Conservation (phyloP, 2,888 invertebrate genomes). For the Drosophila gaucha region DNA sequence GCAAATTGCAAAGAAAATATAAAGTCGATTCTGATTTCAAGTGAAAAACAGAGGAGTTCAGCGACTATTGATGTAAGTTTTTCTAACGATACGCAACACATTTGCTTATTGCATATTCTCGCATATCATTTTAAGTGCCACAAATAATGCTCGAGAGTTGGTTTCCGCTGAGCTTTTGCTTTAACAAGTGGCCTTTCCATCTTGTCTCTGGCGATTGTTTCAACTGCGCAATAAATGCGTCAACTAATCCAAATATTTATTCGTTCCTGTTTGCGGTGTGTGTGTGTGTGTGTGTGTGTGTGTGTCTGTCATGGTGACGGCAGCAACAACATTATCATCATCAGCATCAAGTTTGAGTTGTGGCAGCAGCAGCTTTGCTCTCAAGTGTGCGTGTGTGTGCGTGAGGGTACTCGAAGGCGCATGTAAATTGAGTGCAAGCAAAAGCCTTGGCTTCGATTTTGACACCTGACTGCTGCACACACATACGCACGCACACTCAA, state of each 20-base stretch:
- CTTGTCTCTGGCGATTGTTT: slow-evolving; percentile 3
- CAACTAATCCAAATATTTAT: slow-evolving; percentile 21
- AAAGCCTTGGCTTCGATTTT: slow-evolving; percentile 56
- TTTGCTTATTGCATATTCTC: not conserved
- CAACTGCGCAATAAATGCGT: not conserved
- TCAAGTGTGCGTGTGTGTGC: slow-evolving; percentile 22
- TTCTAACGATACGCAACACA: too few relatives aligned
- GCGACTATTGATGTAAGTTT: not conserved
- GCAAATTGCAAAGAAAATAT: not conserved
- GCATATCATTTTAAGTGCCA: not conserved
- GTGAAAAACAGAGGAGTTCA: not conserved
- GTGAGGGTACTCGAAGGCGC: slow-evolving; percentile 32
- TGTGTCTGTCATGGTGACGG: slow-evolving; percentile 24
- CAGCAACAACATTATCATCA: slow-evolving; percentile 32
- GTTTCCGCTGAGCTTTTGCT: not conserved
- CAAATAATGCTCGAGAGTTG: not conserved
- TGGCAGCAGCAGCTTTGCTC: slow-evolving; percentile 10
- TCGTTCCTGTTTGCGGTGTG: not conserved
- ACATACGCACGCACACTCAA: slow-evolving; percentile 1
- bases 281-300: not conserved
- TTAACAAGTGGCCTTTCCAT: slow-evolving; percentile 6
- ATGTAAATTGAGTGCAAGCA: slow-evolving; percentile 49
- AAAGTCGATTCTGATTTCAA: not conserved
- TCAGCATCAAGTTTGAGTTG: slow-evolving; percentile 29
- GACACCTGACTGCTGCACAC: slow-evolving; percentile 44